phyloP scores from a whole-genome alignment of 1,140 invertebrate genomes.

The Proctacanthus coquilletti region DNA sequence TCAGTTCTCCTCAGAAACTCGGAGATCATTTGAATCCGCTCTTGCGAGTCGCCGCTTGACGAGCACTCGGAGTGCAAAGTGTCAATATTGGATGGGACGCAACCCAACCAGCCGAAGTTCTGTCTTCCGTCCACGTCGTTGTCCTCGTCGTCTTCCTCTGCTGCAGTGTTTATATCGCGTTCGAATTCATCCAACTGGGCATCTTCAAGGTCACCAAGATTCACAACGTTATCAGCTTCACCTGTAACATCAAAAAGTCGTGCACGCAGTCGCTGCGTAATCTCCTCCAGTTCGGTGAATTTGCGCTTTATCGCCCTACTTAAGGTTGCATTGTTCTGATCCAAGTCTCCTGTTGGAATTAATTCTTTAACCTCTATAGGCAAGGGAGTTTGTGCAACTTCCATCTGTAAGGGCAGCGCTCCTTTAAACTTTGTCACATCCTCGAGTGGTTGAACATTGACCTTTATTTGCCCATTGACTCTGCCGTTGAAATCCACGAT shows the following conservation, averaged over 20 bases:
- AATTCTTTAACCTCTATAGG: neutral
- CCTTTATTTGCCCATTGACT: conserved; percentile 43
- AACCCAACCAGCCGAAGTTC: neutral
- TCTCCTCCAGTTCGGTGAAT: conserved; percentile 43
- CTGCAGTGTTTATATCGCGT: conserved; percentile 32
- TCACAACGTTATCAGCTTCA: conserved; percentile 29
- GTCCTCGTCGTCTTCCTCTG: conserved; percentile 7
- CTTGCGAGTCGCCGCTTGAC: neutral
- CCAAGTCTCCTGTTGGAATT: conserved; percentile 8
- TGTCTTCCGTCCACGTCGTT: neutral
- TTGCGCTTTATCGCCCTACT: conserved; percentile 38
- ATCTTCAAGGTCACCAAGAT: conserved; percentile 29
- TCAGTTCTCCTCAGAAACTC: neutral
- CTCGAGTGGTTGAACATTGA: conserved; percentile 19
- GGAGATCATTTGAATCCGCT: neutral
- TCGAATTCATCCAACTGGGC: conserved; percentile 39
- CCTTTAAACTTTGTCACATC: conserved; percentile 5
- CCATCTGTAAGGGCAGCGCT: too few relatives aligned
- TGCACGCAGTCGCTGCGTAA: conserved; percentile 38
- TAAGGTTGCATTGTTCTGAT: conserved; percentile 20
- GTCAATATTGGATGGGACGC: too few relatives aligned
- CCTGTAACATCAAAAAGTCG: conserved; percentile 40
- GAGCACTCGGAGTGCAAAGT: neutral
- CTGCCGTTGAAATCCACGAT: conserved; percentile 43
- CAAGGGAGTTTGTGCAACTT: neutral